A percentile compares a stretch with the other conserved stretches of the same genome.
phyloP scores from a whole-genome alignment of 2,888 invertebrate genomes.

The Pasiphila rectangulata region DNA sequence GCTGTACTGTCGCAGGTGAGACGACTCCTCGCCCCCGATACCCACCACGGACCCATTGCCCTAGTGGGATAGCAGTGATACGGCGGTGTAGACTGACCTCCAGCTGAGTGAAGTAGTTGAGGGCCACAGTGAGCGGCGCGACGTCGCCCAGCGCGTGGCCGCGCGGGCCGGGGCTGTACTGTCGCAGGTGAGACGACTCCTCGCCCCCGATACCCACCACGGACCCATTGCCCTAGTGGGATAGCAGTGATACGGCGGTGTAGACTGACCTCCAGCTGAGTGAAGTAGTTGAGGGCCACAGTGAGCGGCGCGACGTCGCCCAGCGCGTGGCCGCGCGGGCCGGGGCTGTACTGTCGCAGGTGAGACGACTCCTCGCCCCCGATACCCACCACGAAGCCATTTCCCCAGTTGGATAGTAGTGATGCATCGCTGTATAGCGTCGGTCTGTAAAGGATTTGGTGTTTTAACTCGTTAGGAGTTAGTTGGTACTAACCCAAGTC shows the following conservation, averaged over 20 bases:
- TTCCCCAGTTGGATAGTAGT: conserved; percentile 53
- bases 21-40: no score
- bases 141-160: conserved; percentile 83
- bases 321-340: conserved; percentile 82
- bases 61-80: no score
- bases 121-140: conserved; percentile 87
- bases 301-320: conserved; percentile 87
- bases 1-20: no score
- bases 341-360: conserved; percentile 84
- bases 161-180: conserved; percentile 84
- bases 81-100: conserved; percentile 84
- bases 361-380: conserved; percentile 91
- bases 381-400: conserved; percentile 87
- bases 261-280: conserved; percentile 86
- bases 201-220: conserved; percentile 91
- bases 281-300: conserved; percentile 92
- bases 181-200: conserved; percentile 88
- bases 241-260: no score
- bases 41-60: no score
- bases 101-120: conserved; percentile 92
- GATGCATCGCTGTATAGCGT: conserved; percentile 61
- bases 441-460: conserved; percentile 46
- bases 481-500: not conserved
- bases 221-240: no score
- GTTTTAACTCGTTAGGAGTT: no score